Conservation (phyloP, 1,140 invertebrate species). For the Zaprionus ornatus region DNA sequence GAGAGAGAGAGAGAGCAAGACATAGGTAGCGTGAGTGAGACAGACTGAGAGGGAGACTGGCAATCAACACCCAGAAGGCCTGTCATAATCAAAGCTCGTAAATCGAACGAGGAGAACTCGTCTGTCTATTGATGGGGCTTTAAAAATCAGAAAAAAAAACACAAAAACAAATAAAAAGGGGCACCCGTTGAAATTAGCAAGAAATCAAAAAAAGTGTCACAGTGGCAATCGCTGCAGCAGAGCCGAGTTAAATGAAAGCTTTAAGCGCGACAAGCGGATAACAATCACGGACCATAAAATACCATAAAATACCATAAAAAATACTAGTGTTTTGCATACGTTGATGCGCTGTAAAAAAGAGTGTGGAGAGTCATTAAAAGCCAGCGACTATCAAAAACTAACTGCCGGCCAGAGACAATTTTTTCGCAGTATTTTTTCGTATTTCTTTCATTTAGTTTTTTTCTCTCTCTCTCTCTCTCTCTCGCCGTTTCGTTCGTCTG, state of each 20-base stretch:
- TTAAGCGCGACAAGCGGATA: constrained; percentile 46
- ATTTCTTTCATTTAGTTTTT: constrained; percentile 18
- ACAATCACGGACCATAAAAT: constrained; percentile 65
- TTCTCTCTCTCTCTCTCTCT: not conserved
- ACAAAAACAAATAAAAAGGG: constrained; percentile 29
- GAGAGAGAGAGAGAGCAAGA: not conserved
- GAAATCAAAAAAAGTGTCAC: constrained; percentile 58
- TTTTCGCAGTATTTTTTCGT: constrained; percentile 19
- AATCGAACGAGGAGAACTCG: constrained; percentile 6
- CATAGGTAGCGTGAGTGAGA: not conserved
- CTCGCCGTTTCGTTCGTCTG: constrained; percentile 33
- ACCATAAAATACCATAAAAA: constrained; percentile 60
- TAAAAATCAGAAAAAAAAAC: constrained; percentile 32
- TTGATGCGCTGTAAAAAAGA: constrained; percentile 11
- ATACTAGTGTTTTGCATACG: constrained; percentile 64
- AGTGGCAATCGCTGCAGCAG: not conserved
- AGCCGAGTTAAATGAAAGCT: constrained; percentile 40
- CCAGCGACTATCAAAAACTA: constrained; percentile 71
- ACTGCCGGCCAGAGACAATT: constrained; percentile 55
- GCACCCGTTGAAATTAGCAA: constrained; percentile 67
- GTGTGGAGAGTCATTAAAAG: constrained; percentile 68
- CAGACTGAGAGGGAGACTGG: not conserved
- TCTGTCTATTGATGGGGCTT: constrained; percentile 19
- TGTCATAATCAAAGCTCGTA: constrained; percentile 55
- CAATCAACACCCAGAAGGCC: constrained; percentile 58